Evolutionary conservation across 2,797 vertebrate genomes (phyloP).

Genomic region (Gallinago stenura): DNA sequence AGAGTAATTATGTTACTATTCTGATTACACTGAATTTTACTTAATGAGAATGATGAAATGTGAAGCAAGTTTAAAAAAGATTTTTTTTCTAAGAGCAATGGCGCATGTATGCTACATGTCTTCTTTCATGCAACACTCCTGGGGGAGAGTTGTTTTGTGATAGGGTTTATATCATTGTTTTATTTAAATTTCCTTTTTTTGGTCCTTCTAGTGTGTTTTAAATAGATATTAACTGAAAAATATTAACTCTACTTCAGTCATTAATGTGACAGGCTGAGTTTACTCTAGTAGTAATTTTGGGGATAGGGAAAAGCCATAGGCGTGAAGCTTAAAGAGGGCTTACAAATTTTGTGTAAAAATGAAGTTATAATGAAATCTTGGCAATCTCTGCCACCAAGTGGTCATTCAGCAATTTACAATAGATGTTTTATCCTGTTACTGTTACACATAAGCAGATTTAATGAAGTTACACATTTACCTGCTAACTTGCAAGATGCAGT

Average conservation of each 20-base stretch:
- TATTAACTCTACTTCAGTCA: neutral
- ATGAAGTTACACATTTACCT: neutral
- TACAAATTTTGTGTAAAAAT: neutral
- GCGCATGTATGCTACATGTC: neutral
- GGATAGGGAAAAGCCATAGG: neutral
- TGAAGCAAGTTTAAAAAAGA: neutral
- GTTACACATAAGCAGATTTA: neutral
- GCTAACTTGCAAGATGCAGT: neutral
- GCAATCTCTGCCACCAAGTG: slow-evolving; percentile 74
- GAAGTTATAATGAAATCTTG: neutral
- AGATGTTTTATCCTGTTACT: neutral
- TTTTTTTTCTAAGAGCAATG: neutral
- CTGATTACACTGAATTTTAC: neutral
- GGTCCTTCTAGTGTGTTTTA: neutral
- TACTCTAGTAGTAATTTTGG: neutral
- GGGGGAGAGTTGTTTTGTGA: neutral
- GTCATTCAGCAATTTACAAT: neutral
- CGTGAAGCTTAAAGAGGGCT: neutral
- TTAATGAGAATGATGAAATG: rapidly evolving
- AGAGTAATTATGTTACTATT: neutral
- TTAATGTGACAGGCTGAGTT: neutral
- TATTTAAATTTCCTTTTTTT: neutral
- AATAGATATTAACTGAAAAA: neutral
- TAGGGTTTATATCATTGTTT: neutral
- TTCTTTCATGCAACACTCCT: neutral